Evolutionary conservation across 2,113 vertebrate genomes (phyloP), one percentile per base, ranked within the genome.

Genomic region (Atrichornis clamosus): DNA sequence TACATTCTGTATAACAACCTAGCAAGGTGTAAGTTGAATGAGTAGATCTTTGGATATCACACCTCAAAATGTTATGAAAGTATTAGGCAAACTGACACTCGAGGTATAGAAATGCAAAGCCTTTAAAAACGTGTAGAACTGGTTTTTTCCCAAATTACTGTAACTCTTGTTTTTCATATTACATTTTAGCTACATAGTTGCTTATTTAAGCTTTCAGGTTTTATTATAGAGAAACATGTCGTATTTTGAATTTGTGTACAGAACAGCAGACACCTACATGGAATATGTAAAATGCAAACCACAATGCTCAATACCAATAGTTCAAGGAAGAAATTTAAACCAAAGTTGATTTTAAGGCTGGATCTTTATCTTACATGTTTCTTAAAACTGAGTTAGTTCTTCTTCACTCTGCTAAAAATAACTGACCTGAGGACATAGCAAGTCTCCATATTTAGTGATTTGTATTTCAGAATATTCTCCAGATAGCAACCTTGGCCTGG

Each of bases 401-500:
- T 90, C 60, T 88, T 90, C n/a, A 64, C 26, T 90, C 35, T 81
- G 62, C n/a, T 90, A 69, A 93, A 89, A 94, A 76, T 93, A 94
- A 83, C 28, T 83, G 78, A 73, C 79, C 28, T 83, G 78, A 73
- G 85, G 58, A 56, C 27, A 52, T 4, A 9, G 27, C 47, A 84
- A 75, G 47, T 79, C 62, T 89, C 32, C 19, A 32, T 69, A 80
- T 72, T 91, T 74, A 87, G 73, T 67, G 73, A 81, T 88, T 81
- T 91, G 37, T 75, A 37, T 79, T 94, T 93, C 75, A 90, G 87
- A 76, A 64, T 73, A 79, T 76, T 95, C 62, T 87, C 80, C 90
- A 83, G 78, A 91, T 68, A 96, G 58, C 63, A 91, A 37, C 67
- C 53, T 53, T 83, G 37, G 58, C 67, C 58, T 94, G 90, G 70